These are phyloP conservation scores for Barbus barbus DNA, from an alignment of 2,113 vertebrate genomes.

Conservation along the genomic window DNA sequence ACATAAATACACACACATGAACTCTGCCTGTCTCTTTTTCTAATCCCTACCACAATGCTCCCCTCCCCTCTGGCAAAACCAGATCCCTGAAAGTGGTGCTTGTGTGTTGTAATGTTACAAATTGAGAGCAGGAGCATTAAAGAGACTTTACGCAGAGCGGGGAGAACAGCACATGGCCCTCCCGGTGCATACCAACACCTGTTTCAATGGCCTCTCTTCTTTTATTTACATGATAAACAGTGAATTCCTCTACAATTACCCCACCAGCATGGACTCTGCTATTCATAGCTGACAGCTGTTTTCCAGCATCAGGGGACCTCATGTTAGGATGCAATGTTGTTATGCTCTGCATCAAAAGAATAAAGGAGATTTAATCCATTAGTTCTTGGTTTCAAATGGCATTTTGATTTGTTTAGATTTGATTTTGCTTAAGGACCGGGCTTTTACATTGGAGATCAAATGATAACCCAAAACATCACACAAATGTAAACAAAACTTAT, in stretches of 20 bases:
- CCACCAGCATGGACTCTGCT: constrained; percentile 39
- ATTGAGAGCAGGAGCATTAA: constrained; percentile 52
- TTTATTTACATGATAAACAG: constrained; percentile 64
- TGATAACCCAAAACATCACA: neutral
- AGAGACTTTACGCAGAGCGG: constrained; percentile 47
- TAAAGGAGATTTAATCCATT: constrained; percentile 17
- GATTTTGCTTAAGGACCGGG: neutral
- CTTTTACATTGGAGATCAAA: neutral
- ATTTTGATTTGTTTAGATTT: constrained; percentile 21
- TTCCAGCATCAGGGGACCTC: constrained; percentile 55
- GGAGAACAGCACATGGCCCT: constrained; percentile 26
- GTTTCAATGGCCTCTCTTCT: constrained; percentile 56
- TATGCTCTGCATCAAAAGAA: constrained; percentile 23
- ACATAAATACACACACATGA: constrained; percentile 19
- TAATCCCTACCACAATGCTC: constrained; percentile 52
- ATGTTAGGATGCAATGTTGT: constrained; percentile 44
- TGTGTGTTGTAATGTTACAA: constrained; percentile 62
- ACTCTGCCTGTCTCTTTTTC: constrained; percentile 49
- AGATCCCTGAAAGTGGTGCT: constrained; percentile 45
- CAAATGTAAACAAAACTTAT: too few relatives aligned
- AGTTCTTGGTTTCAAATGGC: neutral
- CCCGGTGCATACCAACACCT: constrained; percentile 59
- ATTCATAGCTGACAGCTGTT: constrained; percentile 64
- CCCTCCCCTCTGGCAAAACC: constrained; percentile 35
- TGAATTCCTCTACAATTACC: constrained; percentile 59